These are phyloP conservation scores for Cepaea nemoralis DNA, from an alignment of 1,140 invertebrate species.

Conservation along the genomic window DNA sequence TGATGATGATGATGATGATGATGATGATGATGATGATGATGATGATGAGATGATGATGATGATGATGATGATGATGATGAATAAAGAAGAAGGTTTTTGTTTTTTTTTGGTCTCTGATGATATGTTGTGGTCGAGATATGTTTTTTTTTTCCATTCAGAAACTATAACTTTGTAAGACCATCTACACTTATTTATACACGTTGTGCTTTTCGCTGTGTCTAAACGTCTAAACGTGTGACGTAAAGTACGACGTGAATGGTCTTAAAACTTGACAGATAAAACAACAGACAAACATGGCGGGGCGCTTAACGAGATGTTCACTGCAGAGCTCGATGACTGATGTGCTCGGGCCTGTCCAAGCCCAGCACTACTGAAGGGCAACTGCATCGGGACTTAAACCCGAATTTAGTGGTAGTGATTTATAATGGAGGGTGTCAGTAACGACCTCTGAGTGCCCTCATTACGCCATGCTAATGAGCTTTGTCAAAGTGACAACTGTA, in stretches of 20 bases:
- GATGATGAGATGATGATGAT: too few relatives aligned
- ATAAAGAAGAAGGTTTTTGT: too few relatives aligned
- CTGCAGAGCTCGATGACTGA: neutral
- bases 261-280: neutral
- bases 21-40: too few relatives aligned
- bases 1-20: too few relatives aligned
- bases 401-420: neutral
- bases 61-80: too few relatives aligned
- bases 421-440: slow-evolving; percentile 38
- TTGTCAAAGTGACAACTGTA: slow-evolving; percentile 33
- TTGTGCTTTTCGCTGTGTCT: neutral
- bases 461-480: slow-evolving; percentile 41
- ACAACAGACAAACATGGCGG: neutral
- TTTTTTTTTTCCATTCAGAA: too few relatives aligned
- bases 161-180: too few relatives aligned
- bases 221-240: neutral
- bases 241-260: neutral
- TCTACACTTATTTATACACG: too few relatives aligned
- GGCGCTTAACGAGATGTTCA: neutral
- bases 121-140: too few relatives aligned
- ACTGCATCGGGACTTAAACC: slow-evolving; percentile 19
- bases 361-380: neutral
- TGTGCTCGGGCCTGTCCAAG: neutral
- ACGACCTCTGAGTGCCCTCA: slow-evolving; percentile 23
- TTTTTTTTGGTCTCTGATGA: too few relatives aligned